phyloP scores from a whole-genome alignment of 2,888 invertebrate species.

The Athalia circularis region DNA sequence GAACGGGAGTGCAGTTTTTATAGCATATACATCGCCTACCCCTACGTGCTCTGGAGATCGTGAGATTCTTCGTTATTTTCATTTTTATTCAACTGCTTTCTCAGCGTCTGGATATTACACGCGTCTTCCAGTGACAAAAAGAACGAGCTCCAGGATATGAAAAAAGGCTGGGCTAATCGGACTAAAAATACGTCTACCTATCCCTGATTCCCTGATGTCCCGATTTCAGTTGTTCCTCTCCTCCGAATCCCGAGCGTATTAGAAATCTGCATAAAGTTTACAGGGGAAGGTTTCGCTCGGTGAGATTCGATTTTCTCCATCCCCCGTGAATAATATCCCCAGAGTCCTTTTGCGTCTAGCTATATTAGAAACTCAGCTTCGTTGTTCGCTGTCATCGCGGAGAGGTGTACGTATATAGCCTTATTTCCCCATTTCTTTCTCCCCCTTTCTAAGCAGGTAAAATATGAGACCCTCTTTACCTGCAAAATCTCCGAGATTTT shows the following conservation, averaged over 20 bases:
- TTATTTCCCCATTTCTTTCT: too few species aligned
- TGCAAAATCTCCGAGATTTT: conserved; percentile 18
- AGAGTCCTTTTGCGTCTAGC: conserved; percentile 14
- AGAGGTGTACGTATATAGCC: background rate
- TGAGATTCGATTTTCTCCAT: conserved; percentile 21
- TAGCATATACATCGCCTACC: background rate
- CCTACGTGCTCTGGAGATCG: too few species aligned
- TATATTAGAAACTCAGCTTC: conserved; percentile 16
- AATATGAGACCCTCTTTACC: conserved; percentile 53
- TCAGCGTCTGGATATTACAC: conserved; percentile 52
- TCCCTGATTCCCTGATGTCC: conserved; percentile 17
- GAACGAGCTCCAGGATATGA: too few species aligned
- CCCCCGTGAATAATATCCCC: conserved; percentile 21
- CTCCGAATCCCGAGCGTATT: conserved; percentile 3
- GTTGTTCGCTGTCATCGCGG: conserved; percentile 1
- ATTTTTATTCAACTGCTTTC: conserved; percentile 54
- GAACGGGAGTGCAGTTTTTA: background rate
- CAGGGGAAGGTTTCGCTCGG: conserved; percentile 4
- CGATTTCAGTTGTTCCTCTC: conserved; percentile 27
- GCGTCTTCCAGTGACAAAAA: background rate
- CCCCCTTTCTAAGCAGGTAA: conserved; percentile 53
- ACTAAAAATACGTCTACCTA: background rate
- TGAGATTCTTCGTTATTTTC: conserved; percentile 2
- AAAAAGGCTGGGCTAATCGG: too few species aligned
- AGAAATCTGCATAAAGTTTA: conserved; percentile 32